Conservation (phyloP, 2,888 invertebrate species). For the Spialia ferax region DNA sequence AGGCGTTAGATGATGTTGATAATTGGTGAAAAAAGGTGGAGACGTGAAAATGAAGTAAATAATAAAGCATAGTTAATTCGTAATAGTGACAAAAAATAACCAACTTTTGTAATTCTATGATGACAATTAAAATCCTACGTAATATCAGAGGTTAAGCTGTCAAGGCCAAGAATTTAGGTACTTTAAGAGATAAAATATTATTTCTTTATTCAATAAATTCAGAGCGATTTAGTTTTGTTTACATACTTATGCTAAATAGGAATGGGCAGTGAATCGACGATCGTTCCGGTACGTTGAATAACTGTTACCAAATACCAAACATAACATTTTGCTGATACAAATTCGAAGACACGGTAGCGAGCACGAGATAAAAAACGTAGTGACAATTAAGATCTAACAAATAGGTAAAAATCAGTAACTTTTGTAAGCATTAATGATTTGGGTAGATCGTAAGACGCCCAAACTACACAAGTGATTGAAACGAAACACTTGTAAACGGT, state of each 20-base stretch:
- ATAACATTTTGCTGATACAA: background rate
- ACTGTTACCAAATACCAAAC: conserved; percentile 5
- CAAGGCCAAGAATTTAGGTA: background rate
- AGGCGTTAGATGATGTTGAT: too few species aligned
- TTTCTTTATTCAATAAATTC: background rate
- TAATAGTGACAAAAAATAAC: too few species aligned
- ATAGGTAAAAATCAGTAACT: conserved; percentile 6
- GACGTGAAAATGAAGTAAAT: too few species aligned
- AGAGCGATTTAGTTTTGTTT: background rate
- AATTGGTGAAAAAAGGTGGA: too few species aligned
- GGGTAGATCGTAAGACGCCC: background rate
- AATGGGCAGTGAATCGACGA: background rate
- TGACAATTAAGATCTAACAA: background rate
- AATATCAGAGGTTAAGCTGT: background rate
- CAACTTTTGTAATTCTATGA: too few species aligned
- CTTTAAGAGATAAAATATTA: background rate
- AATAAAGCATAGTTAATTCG: too few species aligned
- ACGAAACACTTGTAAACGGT: conserved; percentile 10
- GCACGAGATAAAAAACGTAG: conserved; percentile 38
- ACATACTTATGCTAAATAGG: background rate
- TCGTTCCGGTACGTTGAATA: background rate
- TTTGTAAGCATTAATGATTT: conserved; percentile 10
- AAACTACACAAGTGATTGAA: conserved; percentile 2
- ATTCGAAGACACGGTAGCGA: conserved; percentile 3
- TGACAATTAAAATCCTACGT: background rate